Percentiles rank a stretch among this genome's conserved stretches.
These are phyloP conservation scores for Arenaria interpres DNA, from an alignment of 2,113 vertebrate species.

Conservation along the genomic window DNA sequence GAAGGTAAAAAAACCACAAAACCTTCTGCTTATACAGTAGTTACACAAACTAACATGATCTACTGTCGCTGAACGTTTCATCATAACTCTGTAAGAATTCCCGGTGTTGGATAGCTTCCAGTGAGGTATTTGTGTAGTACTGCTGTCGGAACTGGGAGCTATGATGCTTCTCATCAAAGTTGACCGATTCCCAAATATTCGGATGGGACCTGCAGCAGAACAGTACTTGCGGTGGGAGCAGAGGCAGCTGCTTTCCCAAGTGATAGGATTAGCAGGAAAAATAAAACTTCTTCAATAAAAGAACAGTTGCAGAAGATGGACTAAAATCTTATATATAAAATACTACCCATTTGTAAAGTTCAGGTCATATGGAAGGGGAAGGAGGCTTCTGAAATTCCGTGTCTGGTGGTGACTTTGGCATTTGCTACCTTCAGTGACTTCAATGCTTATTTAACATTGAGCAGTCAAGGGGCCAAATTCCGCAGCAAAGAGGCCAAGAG, in stretches of 20 bases:
- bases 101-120: not conserved
- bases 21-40: not conserved
- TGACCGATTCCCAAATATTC: not conserved
- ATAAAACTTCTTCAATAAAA: not conserved
- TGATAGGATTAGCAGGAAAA: not conserved
- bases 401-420: not conserved
- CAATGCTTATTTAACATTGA: not conserved
- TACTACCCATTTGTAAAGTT: not conserved
- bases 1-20: not conserved
- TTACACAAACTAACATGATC: not conserved
- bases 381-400: not conserved
- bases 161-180: not conserved
- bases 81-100: not conserved
- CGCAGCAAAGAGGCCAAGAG: not conserved
- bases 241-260: not conserved
- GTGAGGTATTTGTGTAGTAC: not conserved
- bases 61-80: rapidly evolving
- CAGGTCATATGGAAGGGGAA: not conserved
- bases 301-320: not conserved
- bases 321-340: not conserved
- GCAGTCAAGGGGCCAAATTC: not conserved
- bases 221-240: not conserved
- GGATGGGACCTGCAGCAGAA: not conserved
- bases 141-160: not conserved
- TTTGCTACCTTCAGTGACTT: not conserved